Base-by-base conservation (phyloP, 2,888 invertebrate genomes). In the Cantharis rustica region DNA sequence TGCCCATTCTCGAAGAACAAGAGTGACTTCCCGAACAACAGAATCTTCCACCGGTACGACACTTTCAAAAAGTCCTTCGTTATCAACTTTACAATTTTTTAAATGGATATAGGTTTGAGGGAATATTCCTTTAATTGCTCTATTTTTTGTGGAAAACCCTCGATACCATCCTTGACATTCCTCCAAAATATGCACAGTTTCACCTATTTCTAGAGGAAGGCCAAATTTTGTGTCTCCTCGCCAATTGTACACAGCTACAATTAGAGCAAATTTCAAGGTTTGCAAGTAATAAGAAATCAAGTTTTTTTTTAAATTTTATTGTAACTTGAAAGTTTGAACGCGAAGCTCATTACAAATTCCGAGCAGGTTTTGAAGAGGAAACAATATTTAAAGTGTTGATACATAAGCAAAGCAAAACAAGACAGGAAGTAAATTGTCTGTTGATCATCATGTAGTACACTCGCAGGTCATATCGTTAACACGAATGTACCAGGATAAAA, bases 1-100 rank as follows among this genome's bases (percentile, higher is more conserved):
- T 15, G 95, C 95, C 98, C 98, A 98, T 92, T 98, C 98, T 85
- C 97, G 90, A 66, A 98, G 89, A 0, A 97, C 97, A 80, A 95
- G 93, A 0, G 96, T 95, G 72, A 97, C 96, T 89, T 98, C 98
- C 71, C 94, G 91, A 1, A 97, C 95, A n/a, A 97, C 93, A 0
- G 95, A 93, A 89, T 98, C 98, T 84, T 96, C 96, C 82, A 95
- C 91, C 13, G 96, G 92, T 76, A 91, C 90, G 10, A 93, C 91
- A 69, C 91, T 91, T 86, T 93, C 93, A 86, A 91, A 92, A 63
- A 91, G 88, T 62, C 96, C 94, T 84, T 96, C 96, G 87, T 95
- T 95, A 82, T 96, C 95, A 72, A 95, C 93, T 83, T 92, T 92
- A 80, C 94, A 95, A 0, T 93, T 91, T 79, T 95, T 95, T 81